Evolutionary conservation across 1,140 invertebrate species (phyloP).

Genomic region (Tetraneura akinire): DNA sequence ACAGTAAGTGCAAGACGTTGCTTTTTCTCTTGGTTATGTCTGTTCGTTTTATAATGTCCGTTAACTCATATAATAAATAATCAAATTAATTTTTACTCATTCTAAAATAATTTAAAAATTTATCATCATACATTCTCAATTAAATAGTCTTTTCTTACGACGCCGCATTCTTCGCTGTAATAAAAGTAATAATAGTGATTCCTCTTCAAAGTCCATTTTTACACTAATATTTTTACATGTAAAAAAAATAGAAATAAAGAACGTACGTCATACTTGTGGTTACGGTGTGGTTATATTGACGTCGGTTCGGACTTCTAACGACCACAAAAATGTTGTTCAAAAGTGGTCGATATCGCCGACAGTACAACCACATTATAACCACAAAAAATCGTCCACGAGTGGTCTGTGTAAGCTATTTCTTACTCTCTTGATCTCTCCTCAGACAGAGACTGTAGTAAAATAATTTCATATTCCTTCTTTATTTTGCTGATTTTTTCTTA

Average conservation of each 20-base stretch:
- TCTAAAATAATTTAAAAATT: neutral
- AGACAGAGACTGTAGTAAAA: too few species aligned
- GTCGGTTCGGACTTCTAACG: conserved; percentile 27
- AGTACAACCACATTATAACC: conserved; percentile 24
- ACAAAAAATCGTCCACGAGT: conserved; percentile 14
- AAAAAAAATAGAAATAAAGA: too few species aligned
- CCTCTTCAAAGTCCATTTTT: conserved; percentile 18
- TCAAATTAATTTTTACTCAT: neutral
- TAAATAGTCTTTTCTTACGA: too few species aligned
- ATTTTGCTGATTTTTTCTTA: too few species aligned
- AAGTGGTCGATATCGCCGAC: conserved; percentile 22
- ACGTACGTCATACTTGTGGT: too few species aligned
- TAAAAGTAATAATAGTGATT: conserved; percentile 16
- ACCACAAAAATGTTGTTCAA: conserved; percentile 35
- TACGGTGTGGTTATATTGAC: too few species aligned
- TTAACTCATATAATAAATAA: conserved; percentile 3
- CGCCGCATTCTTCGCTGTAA: neutral
- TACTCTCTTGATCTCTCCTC: too few species aligned
- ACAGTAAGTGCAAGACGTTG: neutral
- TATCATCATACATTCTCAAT: conserved; percentile 1
- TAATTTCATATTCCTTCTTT: too few species aligned
- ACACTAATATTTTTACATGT: neutral
- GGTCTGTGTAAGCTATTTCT: conserved; percentile 1
- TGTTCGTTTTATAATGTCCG: neutral
- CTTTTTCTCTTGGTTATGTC: neutral